Evolutionary conservation across 2,797 vertebrate genomes (phyloP).

Genomic region (Neosilurus hyrtlii): DNA sequence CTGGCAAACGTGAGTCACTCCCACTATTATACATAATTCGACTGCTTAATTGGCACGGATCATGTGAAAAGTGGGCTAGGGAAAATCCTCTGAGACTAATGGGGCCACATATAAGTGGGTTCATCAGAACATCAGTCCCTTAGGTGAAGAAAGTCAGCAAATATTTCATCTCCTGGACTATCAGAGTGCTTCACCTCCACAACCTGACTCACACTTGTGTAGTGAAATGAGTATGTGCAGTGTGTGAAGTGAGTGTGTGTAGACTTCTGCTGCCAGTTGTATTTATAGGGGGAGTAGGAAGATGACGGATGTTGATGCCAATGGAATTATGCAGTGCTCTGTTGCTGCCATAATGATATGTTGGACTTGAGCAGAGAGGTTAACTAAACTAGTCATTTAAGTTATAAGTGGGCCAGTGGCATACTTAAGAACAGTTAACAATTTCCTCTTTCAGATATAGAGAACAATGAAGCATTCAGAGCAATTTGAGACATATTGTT

Average conservation of each 20-base stretch:
- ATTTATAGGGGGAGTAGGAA: conserved; percentile 77
- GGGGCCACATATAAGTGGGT: conserved; percentile 90
- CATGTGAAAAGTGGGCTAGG: conserved; percentile 84
- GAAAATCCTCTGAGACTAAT: conserved; percentile 88
- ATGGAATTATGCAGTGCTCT: conserved; percentile 76
- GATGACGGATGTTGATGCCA: conserved; percentile 82
- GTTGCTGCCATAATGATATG: conserved; percentile 75
- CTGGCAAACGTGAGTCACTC: conserved; percentile 84
- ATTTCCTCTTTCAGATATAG: conserved; percentile 16
- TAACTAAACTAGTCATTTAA: conserved; percentile 83
- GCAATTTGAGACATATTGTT: conserved; percentile 40
- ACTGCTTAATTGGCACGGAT: conserved; percentile 92
- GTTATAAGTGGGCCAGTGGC: conserved; percentile 77
- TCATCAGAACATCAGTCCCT: conserved; percentile 90
- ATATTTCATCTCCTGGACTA: conserved; percentile 84
- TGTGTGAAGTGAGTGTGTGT: conserved; percentile 61
- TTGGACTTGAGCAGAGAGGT: conserved; percentile 76
- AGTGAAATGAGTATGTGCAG: conserved; percentile 66
- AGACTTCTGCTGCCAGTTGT: conserved; percentile 73
- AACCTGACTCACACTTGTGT: conserved; percentile 73
- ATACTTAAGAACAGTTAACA: conserved; percentile 58
- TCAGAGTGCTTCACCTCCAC: conserved; percentile 77
- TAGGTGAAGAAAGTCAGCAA: conserved; percentile 88
- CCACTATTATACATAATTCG: conserved; percentile 96
- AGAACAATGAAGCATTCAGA: conserved; percentile 25